Evolutionary conservation across 2,888 invertebrate species (phyloP).

Genomic region (Drosophila cognata): DNA sequence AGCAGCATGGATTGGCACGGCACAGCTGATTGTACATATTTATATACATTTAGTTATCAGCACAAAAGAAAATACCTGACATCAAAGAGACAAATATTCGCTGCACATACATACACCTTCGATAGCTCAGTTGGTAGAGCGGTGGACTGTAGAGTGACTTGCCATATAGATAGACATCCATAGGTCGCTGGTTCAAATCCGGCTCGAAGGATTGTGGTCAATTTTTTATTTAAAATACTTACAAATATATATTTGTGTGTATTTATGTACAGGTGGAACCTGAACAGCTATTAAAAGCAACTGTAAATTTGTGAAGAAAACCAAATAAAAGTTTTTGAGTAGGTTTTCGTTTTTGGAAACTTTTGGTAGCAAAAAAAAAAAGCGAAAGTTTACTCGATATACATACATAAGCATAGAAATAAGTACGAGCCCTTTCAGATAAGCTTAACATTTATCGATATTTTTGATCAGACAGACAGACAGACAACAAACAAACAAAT

Average conservation of each 20-base stretch:
- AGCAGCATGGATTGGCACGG: no score
- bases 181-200: conserved; percentile 45
- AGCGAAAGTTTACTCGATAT: neutral
- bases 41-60: neutral
- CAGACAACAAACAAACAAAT: neutral
- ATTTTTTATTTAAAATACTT: neutral
- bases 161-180: conserved; percentile 22
- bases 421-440: neutral
- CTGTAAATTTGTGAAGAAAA: neutral
- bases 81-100: neutral
- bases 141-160: conserved; percentile 71
- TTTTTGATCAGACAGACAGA: neutral
- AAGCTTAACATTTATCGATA: neutral
- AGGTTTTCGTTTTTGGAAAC: neutral
- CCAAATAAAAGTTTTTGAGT: neutral
- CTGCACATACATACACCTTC: conserved; percentile 16
- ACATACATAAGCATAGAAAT: neutral
- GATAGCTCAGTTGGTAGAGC: conserved; percentile 79
- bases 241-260: neutral
- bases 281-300: neutral
- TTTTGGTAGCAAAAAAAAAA: neutral
- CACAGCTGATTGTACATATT: neutral
- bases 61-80: neutral
- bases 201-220: conserved; percentile 32
- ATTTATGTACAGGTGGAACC: neutral